phyloP scores from a whole-genome alignment of 2,113 vertebrate genomes.

The Chloroceryle aenea region DNA sequence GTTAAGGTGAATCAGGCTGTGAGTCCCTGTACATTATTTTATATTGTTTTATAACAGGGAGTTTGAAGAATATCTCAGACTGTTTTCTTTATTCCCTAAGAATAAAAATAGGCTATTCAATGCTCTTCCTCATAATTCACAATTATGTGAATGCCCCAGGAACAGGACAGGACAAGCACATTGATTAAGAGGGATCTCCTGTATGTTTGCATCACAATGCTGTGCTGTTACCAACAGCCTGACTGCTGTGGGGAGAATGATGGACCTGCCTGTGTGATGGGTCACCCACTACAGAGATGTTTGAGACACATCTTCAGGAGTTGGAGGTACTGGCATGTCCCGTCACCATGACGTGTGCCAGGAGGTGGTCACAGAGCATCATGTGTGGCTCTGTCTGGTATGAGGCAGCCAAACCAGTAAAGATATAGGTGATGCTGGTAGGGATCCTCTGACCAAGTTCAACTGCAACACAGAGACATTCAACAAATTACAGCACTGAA shows the following conservation, averaged over 20 bases:
- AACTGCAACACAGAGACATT: background rate
- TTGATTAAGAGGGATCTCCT: background rate
- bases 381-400: background rate
- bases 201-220: background rate
- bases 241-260: background rate
- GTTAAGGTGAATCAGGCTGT: background rate
- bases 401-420: background rate
- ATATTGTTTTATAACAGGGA: background rate
- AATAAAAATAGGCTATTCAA: background rate
- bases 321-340: background rate
- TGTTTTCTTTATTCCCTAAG: background rate
- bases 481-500: no score
- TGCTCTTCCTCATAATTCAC: background rate
- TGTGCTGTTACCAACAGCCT: background rate
- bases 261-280: background rate
- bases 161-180: background rate
- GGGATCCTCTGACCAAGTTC: background rate
- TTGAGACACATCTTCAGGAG: background rate
- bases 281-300: background rate
- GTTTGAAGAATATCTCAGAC: background rate
- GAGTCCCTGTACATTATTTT: background rate
- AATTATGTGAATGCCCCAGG: background rate
- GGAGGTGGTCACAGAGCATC: background rate
- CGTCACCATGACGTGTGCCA: fast-evolving
- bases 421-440: background rate